phyloP scores from a whole-genome alignment of 2,888 invertebrate genomes.

The Dryadula phaetusa region DNA sequence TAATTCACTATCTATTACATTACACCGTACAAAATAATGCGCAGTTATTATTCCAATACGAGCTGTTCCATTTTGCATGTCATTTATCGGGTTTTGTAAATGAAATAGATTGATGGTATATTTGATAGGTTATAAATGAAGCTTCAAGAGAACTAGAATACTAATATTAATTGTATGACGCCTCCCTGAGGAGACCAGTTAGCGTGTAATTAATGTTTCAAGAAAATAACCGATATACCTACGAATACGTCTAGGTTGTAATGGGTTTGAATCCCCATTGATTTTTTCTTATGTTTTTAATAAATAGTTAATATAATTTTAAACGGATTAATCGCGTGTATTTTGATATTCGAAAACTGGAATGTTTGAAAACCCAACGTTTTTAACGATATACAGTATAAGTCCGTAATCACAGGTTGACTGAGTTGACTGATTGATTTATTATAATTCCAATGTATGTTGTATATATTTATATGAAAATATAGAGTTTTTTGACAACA shows the following conservation, averaged over 20 bases:
- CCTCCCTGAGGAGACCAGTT: slow-evolving; percentile 36
- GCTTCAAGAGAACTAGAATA: slow-evolving; percentile 39
- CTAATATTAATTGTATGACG: slow-evolving; percentile 42
- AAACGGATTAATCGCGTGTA: too few species aligned
- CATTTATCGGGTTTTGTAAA: slow-evolving; percentile 34
- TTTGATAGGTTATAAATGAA: slow-evolving; percentile 39
- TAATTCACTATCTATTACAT: background rate
- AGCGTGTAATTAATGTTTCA: slow-evolving; percentile 27
- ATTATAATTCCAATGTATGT: too few species aligned
- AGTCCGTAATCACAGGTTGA: too few species aligned
- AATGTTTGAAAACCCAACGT: too few species aligned
- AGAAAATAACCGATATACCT: background rate
- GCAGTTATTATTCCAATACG: slow-evolving; percentile 18
- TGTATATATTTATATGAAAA: too few species aligned
- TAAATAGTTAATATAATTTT: too few species aligned
- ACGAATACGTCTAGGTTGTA: too few species aligned
- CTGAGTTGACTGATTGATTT: too few species aligned
- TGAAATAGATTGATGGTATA: slow-evolving; percentile 42
- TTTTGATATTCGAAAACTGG: too few species aligned
- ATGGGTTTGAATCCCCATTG: background rate
- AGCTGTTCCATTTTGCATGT: slow-evolving; percentile 21
- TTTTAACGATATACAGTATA: too few species aligned
- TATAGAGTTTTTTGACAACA: too few species aligned
- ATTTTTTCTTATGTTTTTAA: background rate
- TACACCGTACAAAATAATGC: background rate